phyloP scores from a whole-genome alignment of 2,113 vertebrate genomes.

The Phalacrocorax aristotelis region DNA sequence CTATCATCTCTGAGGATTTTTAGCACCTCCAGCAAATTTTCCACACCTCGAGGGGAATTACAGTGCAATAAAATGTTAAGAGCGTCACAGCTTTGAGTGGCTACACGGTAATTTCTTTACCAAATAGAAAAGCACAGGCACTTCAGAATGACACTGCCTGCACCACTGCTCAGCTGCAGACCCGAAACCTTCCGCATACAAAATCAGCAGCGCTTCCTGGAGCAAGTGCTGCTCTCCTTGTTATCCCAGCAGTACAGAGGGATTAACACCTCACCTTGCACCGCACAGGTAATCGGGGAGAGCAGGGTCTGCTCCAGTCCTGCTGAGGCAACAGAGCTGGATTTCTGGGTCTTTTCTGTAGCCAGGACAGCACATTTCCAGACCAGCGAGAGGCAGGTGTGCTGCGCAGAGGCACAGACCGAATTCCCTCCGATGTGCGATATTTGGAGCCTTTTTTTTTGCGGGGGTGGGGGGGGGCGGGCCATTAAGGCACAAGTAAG shows the following conservation, averaged over 20 bases:
- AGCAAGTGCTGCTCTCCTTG: accelerated
- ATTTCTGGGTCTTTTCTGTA: not conserved
- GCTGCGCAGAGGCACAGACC: not conserved
- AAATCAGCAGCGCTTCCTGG: not conserved
- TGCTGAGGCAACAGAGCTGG: not conserved
- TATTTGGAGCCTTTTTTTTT: not conserved
- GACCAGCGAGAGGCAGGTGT: not conserved
- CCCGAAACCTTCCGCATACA: not conserved
- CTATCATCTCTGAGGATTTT: not conserved
- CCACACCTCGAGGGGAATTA: slow-evolving; percentile 22
- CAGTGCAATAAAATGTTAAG: slow-evolving; percentile 38
- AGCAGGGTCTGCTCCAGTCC: not conserved
- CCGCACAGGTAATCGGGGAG: accelerated
- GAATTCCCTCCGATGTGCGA: not conserved
- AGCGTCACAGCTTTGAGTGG: not conserved
- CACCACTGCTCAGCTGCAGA: not conserved
- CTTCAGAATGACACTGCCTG: not conserved
- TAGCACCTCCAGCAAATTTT: slow-evolving; percentile 45
- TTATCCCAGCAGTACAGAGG: not conserved
- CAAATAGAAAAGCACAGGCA: not conserved
- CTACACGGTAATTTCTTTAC: not conserved
- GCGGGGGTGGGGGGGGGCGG: too few relatives aligned
- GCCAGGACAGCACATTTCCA: not conserved
- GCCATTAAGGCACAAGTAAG: not conserved
- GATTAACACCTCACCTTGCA: not conserved